A percentile compares a stretch with the other conserved stretches of the same genome.
Evolutionary conservation across 2,888 invertebrate genomes (phyloP).

Genomic region (Dynastes tityus): DNA sequence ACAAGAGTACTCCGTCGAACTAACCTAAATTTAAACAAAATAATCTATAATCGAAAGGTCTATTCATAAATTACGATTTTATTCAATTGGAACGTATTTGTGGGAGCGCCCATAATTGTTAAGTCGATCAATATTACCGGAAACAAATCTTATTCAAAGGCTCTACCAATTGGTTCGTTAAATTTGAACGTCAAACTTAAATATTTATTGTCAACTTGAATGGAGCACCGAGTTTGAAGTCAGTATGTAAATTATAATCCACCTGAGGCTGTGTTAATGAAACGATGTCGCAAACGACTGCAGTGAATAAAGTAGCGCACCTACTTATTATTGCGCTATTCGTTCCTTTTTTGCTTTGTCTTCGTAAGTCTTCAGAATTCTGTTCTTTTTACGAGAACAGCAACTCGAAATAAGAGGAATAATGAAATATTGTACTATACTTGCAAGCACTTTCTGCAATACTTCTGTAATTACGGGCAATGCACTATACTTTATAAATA

Average conservation of each 20-base stretch:
- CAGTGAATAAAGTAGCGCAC: not conserved
- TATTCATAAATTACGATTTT: conserved; percentile 53
- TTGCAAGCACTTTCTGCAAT: too few species aligned
- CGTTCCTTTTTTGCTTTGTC: too few species aligned
- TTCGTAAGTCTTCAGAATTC: too few species aligned
- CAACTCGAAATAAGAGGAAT: too few species aligned
- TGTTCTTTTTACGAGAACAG: too few species aligned
- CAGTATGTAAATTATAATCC: conserved; percentile 41
- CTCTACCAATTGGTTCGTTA: conserved; percentile 48
- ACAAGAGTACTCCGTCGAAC: conserved; percentile 29
- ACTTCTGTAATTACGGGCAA: too few species aligned
- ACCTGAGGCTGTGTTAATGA: conserved; percentile 31
- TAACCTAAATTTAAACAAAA: conserved; percentile 44
- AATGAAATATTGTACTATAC: too few species aligned
- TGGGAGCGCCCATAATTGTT: conserved; percentile 55
- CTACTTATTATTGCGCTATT: not conserved
- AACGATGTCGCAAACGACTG: conserved; percentile 2
- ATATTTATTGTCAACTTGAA: conserved; percentile 46
- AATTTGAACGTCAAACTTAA: conserved; percentile 46
- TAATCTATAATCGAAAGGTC: conserved; percentile 48
- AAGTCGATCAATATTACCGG: conserved; percentile 56
- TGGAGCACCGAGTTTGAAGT: conserved; percentile 30
- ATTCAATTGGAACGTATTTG: conserved; percentile 54
- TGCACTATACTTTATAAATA: too few species aligned
- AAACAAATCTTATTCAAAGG: conserved; percentile 52